Conservation (phyloP, 2,888 invertebrate genomes). For the Troglohyphantes excavatus region DNA sequence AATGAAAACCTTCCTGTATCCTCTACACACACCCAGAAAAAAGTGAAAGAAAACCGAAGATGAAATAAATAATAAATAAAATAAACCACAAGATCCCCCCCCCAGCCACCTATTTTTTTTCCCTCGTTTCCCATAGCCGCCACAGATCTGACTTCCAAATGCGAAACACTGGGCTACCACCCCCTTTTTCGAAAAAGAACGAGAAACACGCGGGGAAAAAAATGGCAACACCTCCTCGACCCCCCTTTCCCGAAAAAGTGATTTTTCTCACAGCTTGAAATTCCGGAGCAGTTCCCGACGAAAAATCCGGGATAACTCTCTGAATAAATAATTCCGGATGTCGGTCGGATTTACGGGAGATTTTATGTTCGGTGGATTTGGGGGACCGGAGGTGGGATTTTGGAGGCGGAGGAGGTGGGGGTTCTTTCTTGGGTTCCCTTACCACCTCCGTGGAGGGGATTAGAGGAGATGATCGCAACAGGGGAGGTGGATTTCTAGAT, state of each 20-base stretch:
- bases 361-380: conserved; percentile 74
- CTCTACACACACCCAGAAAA: background rate
- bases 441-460: conserved; percentile 23
- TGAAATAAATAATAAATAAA: conserved; percentile 39
- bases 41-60: conserved; percentile 28
- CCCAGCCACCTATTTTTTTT: background rate
- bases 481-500: conserved; percentile 23
- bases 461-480: conserved; percentile 59
- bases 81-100: background rate
- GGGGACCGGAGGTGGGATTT: background rate
- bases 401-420: background rate
- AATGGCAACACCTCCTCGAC: conserved; percentile 6
- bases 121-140: background rate
- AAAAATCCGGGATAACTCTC: conserved; percentile 77
- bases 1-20: background rate
- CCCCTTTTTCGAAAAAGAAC: background rate
- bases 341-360: conserved; percentile 64
- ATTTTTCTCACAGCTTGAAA: conserved; percentile 78
- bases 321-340: conserved; percentile 79
- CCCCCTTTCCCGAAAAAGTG: conserved; percentile 62
- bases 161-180: too few relatives aligned
- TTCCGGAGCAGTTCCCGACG: conserved; percentile 62
- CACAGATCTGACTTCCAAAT: conserved; percentile 70
- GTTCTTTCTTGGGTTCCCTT: background rate
- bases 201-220: background rate